phyloP scores from a whole-genome alignment of 2,113 vertebrate species.

The Charina bottae region DNA sequence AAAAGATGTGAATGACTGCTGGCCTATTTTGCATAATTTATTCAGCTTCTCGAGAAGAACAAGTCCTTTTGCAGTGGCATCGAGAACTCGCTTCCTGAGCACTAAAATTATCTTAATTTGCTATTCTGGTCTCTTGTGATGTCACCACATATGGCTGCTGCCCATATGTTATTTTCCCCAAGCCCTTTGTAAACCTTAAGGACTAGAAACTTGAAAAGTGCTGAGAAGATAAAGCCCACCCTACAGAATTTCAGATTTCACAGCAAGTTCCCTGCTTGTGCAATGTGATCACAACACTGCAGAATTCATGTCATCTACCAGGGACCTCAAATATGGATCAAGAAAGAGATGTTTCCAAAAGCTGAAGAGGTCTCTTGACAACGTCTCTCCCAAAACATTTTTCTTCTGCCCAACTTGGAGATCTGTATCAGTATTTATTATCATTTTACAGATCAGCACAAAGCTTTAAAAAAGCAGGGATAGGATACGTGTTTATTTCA shows the following conservation, averaged over 20 bases:
- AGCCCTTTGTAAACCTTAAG: not conserved
- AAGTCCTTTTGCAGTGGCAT: not conserved
- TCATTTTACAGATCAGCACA: not conserved
- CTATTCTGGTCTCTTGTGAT: not conserved
- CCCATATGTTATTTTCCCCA: not conserved
- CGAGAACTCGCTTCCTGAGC: not conserved
- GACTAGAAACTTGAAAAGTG: not conserved
- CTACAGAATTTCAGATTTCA: not conserved
- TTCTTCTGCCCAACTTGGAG: too few relatives aligned
- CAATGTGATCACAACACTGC: not conserved
- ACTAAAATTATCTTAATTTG: not conserved
- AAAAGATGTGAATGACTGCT: not conserved
- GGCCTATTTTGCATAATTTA: not conserved
- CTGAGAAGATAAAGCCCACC: not conserved
- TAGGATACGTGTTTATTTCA: not conserved
- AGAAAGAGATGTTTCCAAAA: too few relatives aligned
- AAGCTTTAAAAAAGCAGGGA: not conserved
- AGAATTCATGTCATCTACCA: not conserved
- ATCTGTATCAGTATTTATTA: not conserved
- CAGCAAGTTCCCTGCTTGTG: not conserved
- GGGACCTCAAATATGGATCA: not conserved
- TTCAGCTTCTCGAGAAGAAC: not conserved
- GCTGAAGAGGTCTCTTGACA: too few relatives aligned
- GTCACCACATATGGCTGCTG: not conserved
- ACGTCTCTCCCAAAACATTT: too few relatives aligned